phyloP scores from a whole-genome alignment of 2,888 invertebrate genomes.

The Tiphia femorata region DNA sequence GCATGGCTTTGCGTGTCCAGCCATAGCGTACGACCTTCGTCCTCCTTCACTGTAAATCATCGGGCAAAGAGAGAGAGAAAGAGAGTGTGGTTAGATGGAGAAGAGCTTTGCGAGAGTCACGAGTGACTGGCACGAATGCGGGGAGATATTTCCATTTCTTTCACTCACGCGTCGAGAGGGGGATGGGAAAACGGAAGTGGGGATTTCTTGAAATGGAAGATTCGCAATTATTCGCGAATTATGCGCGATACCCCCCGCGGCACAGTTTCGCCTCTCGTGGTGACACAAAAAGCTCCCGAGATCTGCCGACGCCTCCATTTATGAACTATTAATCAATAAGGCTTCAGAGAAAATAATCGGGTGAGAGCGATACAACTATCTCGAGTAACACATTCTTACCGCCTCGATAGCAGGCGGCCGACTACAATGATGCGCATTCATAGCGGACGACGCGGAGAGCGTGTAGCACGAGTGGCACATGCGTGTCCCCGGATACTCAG shows the following conservation, averaged over 20 bases:
- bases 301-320: constrained; percentile 1
- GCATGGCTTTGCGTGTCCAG: constrained; percentile 80
- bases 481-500: too few species aligned
- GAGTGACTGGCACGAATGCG: constrained; percentile 15
- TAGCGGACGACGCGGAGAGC: not conserved
- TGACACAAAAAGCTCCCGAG: constrained; percentile 15
- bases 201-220: too few species aligned
- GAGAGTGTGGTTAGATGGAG: not conserved
- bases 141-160: too few species aligned
- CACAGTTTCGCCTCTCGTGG: constrained; percentile 3
- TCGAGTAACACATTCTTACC: constrained; percentile 11
- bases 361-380: constrained; percentile 15
- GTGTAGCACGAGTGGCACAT: constrained; percentile 8
- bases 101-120: not conserved
- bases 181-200: too few species aligned
- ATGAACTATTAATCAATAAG: constrained; percentile 3
- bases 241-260: constrained; percentile 15
- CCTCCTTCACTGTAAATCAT: constrained; percentile 71
- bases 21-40: constrained; percentile 78
- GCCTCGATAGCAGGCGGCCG: constrained; percentile 12
- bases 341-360: constrained; percentile 26
- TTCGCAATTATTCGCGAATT: too few species aligned
- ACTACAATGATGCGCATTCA: constrained; percentile 33
- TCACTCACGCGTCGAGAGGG: too few species aligned
- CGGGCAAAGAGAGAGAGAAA: not conserved